Base-by-base conservation (phyloP, 2,113 vertebrate genomes). In the Ahaetulla prasina region DNA sequence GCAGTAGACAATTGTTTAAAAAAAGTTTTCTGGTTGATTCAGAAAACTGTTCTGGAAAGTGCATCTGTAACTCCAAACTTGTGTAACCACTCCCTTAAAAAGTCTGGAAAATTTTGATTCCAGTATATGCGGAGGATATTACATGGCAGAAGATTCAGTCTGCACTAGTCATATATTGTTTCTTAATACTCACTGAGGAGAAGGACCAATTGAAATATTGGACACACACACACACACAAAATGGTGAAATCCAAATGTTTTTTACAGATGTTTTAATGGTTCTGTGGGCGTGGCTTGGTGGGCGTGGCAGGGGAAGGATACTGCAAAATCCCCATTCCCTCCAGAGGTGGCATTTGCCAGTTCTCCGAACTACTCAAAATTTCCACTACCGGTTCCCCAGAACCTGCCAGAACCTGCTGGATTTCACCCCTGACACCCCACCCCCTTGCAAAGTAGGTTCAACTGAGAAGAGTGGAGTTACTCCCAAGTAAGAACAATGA, bases 1-100 rank as follows among this genome's bases (percentile, higher is more conserved):
- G 89, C 50, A 88, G 85, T 25, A 88, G 63, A 30, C 45, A n/a
- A n/a, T n/a, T n/a, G n/a, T n/a, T n/a, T n/a, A n/a, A n/a, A n/a
- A n/a, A n/a, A n/a, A 54, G 20, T 25, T 50, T 87, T 25, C 74
- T 45, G 55, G 20, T 89, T 43, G 45, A 63, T 89, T 68, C 45
- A 53, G 90, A 60, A 57, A 50, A 90, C 49, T 20, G 12, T 54
- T 92, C 35, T 50, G 35, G 68, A 86, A 94, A 94, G 92, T 12
- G 27, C 16, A 85, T 54, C 53, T 47, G 43, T 18, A 22, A 35
- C 4, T 22, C 22, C 35, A 74, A 91, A 39, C 35, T n/a, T 7
- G 7, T 74, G 9, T 63, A 14, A 18, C 6, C 43, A 47, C 35
- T 43, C 35, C 1, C 2, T 22, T 39, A 39, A 74, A 74, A 20